Evolutionary conservation across 2,113 vertebrate species (phyloP).

Genomic region (Carassius auratus): DNA sequence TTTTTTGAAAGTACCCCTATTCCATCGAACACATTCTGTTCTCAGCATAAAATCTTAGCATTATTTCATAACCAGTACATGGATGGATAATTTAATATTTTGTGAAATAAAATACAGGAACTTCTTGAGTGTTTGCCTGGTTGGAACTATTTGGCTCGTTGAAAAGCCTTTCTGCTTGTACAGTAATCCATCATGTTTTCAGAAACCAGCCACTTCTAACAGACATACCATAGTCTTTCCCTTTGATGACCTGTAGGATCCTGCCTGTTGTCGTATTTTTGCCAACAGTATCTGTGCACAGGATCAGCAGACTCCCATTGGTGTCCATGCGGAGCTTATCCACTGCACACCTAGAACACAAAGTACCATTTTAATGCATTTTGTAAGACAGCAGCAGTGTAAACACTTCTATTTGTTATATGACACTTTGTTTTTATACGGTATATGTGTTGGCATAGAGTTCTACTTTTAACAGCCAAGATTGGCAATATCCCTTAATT

Average conservation of each 20-base stretch:
- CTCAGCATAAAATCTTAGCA: constrained; percentile 5
- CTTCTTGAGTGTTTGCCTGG: constrained; percentile 14
- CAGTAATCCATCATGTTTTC: constrained; percentile 21
- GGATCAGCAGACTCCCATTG: constrained; percentile 89
- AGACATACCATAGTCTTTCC: constrained; percentile 94
- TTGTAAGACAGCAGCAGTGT: constrained; percentile 19
- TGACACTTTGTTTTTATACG: not conserved
- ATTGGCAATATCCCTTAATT: not conserved
- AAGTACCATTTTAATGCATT: not conserved
- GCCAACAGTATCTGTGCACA: constrained; percentile 91
- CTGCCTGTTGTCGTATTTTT: constrained; percentile 90
- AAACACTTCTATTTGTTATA: not conserved
- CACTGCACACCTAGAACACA: constrained; percentile 85
- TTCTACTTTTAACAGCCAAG: not conserved
- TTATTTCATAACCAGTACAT: not conserved
- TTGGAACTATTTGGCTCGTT: constrained; percentile 9
- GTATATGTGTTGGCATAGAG: not conserved
- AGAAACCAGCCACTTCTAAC: constrained; percentile 3
- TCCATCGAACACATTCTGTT: not conserved
- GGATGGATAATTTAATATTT: constrained; percentile 1
- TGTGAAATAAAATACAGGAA: constrained; percentile 26
- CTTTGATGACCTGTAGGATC: constrained; percentile 92
- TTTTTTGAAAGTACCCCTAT: not conserved
- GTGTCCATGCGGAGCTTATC: constrained; percentile 85
- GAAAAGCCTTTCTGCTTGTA: constrained; percentile 2